phyloP scores from a whole-genome alignment of 2,888 invertebrate genomes.

The Drosophila niveifrons region DNA sequence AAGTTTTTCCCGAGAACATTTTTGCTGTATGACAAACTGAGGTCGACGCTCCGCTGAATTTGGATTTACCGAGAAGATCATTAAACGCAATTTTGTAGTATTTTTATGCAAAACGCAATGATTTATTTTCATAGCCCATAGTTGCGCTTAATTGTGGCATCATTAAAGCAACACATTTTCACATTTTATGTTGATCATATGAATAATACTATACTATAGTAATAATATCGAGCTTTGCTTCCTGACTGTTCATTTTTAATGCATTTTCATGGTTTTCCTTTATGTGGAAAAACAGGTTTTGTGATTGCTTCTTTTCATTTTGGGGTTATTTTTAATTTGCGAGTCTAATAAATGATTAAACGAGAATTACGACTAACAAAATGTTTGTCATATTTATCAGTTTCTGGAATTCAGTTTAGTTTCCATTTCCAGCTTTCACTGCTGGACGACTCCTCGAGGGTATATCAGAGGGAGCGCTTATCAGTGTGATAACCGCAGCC shows the following conservation, averaged over 20 bases:
- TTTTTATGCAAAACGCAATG: slow-evolving; percentile 37
- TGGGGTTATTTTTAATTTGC: not conserved
- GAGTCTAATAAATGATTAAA: slow-evolving; percentile 30
- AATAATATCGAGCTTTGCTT: slow-evolving; percentile 24
- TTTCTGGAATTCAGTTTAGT: slow-evolving; percentile 35
- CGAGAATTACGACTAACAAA: slow-evolving; percentile 29
- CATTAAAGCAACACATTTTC: slow-evolving; percentile 41
- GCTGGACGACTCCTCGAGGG: not conserved
- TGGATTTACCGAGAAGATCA: slow-evolving; percentile 22
- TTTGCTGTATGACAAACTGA: slow-evolving; percentile 7
- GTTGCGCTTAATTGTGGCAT: slow-evolving; percentile 30
- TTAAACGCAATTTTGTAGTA: slow-evolving; percentile 39
- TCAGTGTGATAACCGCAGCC: slow-evolving; percentile 50
- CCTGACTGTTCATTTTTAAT: slow-evolving; percentile 18
- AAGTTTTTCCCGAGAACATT: slow-evolving; percentile 17
- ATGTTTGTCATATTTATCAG: slow-evolving; percentile 53
- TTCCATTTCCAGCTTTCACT: slow-evolving; percentile 14
- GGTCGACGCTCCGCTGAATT: slow-evolving; percentile 25
- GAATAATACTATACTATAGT: slow-evolving; percentile 1
- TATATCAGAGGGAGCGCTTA: slow-evolving; percentile 22
- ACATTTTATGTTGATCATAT: slow-evolving; percentile 12
- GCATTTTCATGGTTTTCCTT: slow-evolving; percentile 15
- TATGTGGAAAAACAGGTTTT: slow-evolving; percentile 7
- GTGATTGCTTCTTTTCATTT: slow-evolving; percentile 3
- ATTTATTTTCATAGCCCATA: slow-evolving; percentile 52